A percentile compares a stretch with the other conserved stretches of the same genome.
Evolutionary conservation across 2,113 vertebrate species (phyloP).

Genomic region (Andinoacara biseriatus): DNA sequence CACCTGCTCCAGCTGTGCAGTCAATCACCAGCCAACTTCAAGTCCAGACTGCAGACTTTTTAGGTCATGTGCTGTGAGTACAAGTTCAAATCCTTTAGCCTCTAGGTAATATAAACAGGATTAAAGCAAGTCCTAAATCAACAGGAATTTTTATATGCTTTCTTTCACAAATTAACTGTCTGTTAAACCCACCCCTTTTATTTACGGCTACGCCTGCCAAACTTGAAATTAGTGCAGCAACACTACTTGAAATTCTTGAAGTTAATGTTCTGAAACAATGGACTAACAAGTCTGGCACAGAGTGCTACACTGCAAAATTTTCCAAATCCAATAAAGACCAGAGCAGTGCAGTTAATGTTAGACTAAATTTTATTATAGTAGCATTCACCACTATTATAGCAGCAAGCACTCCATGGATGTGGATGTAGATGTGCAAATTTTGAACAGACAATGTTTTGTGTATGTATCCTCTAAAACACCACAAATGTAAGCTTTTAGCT

Average conservation of each 20-base stretch:
- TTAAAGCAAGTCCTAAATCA: neutral
- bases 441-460: neutral
- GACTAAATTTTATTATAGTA: neutral
- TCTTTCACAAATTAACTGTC: neutral
- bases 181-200: neutral
- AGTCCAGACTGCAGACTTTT: constrained; percentile 11
- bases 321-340: neutral
- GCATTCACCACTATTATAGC: neutral
- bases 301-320: neutral
- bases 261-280: neutral
- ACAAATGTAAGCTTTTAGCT: neutral
- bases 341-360: neutral
- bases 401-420: neutral
- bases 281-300: neutral
- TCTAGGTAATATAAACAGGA: neutral
- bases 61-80: neutral
- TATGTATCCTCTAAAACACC: neutral
- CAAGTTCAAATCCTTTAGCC: neutral
- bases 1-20: constrained; percentile 55
- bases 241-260: neutral
- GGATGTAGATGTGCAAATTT: neutral
- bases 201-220: neutral
- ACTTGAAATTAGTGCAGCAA: neutral
- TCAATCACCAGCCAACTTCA: constrained; percentile 41
- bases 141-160: neutral